These are phyloP conservation scores for Acanthosepion pharaonis DNA, from an alignment of 2,888 invertebrate genomes.

Conservation along the genomic window DNA sequence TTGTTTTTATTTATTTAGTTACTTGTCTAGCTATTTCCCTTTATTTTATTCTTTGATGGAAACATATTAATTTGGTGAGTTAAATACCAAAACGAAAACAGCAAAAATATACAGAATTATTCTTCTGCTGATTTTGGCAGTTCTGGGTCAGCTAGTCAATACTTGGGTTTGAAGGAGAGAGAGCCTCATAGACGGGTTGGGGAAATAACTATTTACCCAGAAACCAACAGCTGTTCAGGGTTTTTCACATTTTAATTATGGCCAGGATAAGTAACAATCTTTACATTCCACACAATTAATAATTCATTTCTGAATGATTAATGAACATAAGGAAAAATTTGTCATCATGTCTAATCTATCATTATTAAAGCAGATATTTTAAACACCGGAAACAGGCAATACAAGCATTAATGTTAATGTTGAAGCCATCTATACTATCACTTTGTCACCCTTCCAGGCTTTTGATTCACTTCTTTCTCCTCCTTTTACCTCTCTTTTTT, in stretches of 20 bases:
- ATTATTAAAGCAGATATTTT: constrained; percentile 21
- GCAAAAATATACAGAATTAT: no score
- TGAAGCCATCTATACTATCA: neutral
- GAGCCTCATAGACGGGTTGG: neutral
- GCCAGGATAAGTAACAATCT: neutral
- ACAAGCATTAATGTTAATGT: neutral
- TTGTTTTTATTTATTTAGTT: no score
- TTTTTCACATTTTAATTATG: constrained; percentile 33
- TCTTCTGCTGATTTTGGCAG: no score
- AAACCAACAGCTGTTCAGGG: neutral
- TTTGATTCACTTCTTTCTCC: neutral
- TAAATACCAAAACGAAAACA: no score
- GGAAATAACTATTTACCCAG: neutral
- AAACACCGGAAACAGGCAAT: constrained; percentile 4
- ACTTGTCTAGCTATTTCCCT: no score
- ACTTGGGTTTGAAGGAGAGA: neutral
- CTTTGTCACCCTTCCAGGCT: neutral
- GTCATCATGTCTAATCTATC: neutral
- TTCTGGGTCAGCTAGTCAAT: neutral
- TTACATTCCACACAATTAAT: constrained; percentile 20
- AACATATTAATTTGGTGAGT: no score
- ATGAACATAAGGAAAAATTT: neutral
- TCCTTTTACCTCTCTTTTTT: neutral
- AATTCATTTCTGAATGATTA: constrained; percentile 33
- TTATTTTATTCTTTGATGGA: no score